Evolutionary conservation across 1,140 invertebrate species (phyloP).

Genomic region (Drosophila suzukii): DNA sequence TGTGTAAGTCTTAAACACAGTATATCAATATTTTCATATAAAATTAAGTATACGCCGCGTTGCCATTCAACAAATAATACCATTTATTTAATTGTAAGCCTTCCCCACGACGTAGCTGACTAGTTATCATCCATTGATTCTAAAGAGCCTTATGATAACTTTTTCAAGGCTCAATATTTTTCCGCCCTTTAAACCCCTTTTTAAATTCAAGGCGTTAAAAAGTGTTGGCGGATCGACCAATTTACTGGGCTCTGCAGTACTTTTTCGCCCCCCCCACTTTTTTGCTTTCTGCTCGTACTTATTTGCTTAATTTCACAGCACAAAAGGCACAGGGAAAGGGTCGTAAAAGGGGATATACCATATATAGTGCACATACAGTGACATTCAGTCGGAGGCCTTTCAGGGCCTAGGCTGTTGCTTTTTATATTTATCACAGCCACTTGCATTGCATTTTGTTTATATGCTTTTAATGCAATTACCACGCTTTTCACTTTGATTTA

Average conservation of each 20-base stretch:
- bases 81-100: too few relatives aligned
- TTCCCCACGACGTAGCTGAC: not conserved
- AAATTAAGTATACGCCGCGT: not conserved
- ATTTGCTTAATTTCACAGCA: conserved; percentile 79
- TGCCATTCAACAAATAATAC: too few relatives aligned
- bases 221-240: conserved; percentile 36
- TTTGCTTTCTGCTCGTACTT: conserved; percentile 47
- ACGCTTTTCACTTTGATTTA: conserved; percentile 83
- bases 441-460: conserved; percentile 83
- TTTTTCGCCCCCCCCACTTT: conserved; percentile 26
- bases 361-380: conserved; percentile 12
- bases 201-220: conserved; percentile 55
- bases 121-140: not conserved
- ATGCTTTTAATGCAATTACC: conserved; percentile 83
- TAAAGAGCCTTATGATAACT: too few relatives aligned
- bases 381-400: conserved; percentile 22
- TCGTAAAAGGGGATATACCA: not conserved
- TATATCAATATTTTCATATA: not conserved
- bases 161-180: not conserved
- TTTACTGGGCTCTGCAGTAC: conserved; percentile 26
- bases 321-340: conserved; percentile 37
- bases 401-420: conserved; percentile 39
- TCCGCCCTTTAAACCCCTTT: conserved; percentile 45
- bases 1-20: too few relatives aligned
- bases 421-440: conserved; percentile 75